phyloP scores from a whole-genome alignment of 1,140 invertebrate species.

The Euwallacea similis region DNA sequence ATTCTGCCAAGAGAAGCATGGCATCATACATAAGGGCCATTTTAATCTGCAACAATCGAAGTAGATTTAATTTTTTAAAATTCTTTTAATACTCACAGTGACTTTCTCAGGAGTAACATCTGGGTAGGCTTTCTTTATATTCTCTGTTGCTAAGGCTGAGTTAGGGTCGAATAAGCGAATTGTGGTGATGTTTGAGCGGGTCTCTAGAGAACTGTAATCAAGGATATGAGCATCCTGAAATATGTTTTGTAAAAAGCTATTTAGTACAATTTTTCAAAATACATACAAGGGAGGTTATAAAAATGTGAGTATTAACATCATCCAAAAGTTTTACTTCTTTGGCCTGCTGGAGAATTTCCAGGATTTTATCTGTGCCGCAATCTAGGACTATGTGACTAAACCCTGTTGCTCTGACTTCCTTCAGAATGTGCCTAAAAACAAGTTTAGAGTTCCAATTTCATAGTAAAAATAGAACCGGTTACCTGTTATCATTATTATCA shows the following conservation, averaged over 20 bases:
- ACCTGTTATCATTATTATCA: slow-evolving; percentile 62
- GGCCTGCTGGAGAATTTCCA: slow-evolving; percentile 72
- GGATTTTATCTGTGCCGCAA: slow-evolving; percentile 67
- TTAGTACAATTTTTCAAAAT: too few species aligned
- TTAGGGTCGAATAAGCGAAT: slow-evolving; percentile 53
- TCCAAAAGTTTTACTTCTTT: slow-evolving; percentile 78
- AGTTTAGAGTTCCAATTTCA: too few species aligned
- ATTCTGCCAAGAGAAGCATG: slow-evolving; percentile 66
- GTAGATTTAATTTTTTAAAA: too few species aligned
- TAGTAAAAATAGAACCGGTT: not conserved
- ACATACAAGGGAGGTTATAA: slow-evolving; percentile 59
- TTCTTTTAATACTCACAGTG: too few species aligned
- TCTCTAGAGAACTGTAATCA: slow-evolving; percentile 51
- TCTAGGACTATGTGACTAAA: slow-evolving; percentile 82
- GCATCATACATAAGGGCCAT: slow-evolving; percentile 77
- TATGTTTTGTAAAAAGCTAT: not conserved
- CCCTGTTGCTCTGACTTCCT: slow-evolving; percentile 69
- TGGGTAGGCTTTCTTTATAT: too few species aligned
- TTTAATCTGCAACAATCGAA: slow-evolving; percentile 61
- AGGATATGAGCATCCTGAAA: slow-evolving; percentile 49
- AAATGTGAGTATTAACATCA: slow-evolving; percentile 64
- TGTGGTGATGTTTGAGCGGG: slow-evolving; percentile 73
- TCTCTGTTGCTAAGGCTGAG: too few species aligned
- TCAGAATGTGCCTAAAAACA: slow-evolving; percentile 67
- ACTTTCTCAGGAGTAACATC: too few species aligned